Conservation (phyloP, 2,113 vertebrate species). For the Misgurnus mizolepis region DNA sequence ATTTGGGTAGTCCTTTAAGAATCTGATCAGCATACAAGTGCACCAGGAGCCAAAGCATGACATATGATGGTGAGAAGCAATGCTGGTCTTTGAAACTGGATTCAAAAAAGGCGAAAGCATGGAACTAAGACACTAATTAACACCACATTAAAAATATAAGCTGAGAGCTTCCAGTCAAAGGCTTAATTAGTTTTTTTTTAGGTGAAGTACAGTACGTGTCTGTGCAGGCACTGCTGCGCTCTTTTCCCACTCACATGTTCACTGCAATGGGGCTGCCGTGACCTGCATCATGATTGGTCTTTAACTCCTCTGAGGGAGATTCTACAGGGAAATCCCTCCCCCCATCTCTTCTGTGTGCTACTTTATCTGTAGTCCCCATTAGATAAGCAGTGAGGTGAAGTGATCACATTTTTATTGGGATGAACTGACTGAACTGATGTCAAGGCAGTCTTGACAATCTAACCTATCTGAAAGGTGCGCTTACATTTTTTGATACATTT, state of each 20-base stretch:
- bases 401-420: too few relatives aligned
- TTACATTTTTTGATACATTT: too few relatives aligned
- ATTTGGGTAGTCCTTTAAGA: too few relatives aligned
- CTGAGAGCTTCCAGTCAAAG: not conserved
- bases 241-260: slow-evolving; percentile 36
- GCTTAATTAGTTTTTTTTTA: not conserved
- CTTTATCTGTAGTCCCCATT: not conserved
- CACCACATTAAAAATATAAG: slow-evolving; percentile 32
- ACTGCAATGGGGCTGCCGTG: slow-evolving; percentile 54
- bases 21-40: too few relatives aligned
- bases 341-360: slow-evolving; percentile 43
- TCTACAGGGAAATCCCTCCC: slow-evolving; percentile 68
- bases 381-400: not conserved
- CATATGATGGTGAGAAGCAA: not conserved
- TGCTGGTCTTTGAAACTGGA: not conserved
- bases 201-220: slow-evolving; percentile 24
- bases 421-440: too few relatives aligned
- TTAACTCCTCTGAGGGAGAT: slow-evolving; percentile 61
- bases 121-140: slow-evolving; percentile 27
- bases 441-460: too few relatives aligned
- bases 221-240: slow-evolving; percentile 41
- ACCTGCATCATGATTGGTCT: slow-evolving; percentile 72
- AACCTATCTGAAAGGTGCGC: too few relatives aligned
- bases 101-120: not conserved
- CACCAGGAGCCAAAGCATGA: not conserved